Base-by-base conservation (phyloP, 1,140 invertebrate genomes). In the Himalopsyche phryganea region DNA sequence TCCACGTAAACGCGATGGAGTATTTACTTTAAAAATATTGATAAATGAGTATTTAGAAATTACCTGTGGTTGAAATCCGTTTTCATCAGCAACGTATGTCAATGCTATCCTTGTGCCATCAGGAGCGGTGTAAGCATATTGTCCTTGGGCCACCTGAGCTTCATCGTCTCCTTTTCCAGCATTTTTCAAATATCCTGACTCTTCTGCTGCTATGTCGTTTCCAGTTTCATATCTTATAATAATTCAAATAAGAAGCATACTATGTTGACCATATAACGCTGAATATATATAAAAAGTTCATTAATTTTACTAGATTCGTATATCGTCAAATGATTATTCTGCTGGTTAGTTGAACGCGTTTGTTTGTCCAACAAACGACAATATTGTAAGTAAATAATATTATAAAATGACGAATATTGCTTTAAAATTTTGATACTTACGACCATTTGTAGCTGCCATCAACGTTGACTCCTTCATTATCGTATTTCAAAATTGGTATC, bases 61-160 rank as follows among this genome's bases (percentile, higher is more conserved):
- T 50, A 80, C 82, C 69, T 80, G 71, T 17, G 85, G 81, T 55
- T 82, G 83, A 70, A 86, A 88, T 40, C 86, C 86, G 64, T 87
- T 87, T 65, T 90, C 86, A 66, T 90, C 89, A 33, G 89, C 89
- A 23, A 85, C 81, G 69, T 91, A 92, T 2, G 81, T 80, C 9
- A 92, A 71, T 11, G 77, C 72, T 52, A 90, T 86, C 6, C 82
- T 79, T 33, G 83, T 77, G 18, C 89, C 89, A 56, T 91, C 87
- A 7, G 87, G 86, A 15, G 86, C 83, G 1, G 85, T 86, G 70
- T 91, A 92, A 3, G 83, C 81, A 70, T 79, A 88, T 67, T 80
- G 81, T 32, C 86, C 86, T 68, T 85, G 81, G 1, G 83, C 83
- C 18, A 80, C 76, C 73, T 83, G 72, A 17, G 82, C 77, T 60